Percentiles rank a stretch among this genome's conserved stretches.
These are phyloP conservation scores for Ooceraea biroi DNA, from an alignment of 1,140 invertebrate species.

Conservation along the genomic window DNA sequence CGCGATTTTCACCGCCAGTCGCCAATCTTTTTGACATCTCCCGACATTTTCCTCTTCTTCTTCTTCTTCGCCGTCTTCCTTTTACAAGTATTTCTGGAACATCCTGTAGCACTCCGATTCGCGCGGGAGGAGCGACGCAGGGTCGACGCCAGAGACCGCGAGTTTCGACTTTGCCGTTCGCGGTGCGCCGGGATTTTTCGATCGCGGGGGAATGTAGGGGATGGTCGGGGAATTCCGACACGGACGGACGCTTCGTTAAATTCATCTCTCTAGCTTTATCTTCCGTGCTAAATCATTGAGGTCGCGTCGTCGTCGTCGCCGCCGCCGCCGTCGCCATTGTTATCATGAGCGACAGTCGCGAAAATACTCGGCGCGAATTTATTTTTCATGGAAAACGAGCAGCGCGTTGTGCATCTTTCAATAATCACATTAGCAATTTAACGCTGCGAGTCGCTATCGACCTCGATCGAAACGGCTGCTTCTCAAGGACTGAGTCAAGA, in stretches of 20 bases:
- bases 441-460: not conserved
- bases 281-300: slow-evolving; percentile 42
- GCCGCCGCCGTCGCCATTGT: not conserved
- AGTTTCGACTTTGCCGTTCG: slow-evolving; percentile 32
- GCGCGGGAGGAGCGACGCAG: slow-evolving; percentile 23
- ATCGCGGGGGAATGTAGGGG: not conserved
- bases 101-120: not conserved
- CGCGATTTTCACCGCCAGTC: not conserved
- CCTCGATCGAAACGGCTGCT: not conserved
- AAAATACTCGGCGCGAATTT: slow-evolving; percentile 27
- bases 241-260: slow-evolving; percentile 34
- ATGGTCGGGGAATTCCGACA: not conserved
- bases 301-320: slow-evolving; percentile 23
- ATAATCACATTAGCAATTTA: slow-evolving; percentile 39
- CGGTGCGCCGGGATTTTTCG: slow-evolving; percentile 5
- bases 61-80: not conserved
- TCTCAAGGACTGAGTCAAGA: not conserved
- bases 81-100: slow-evolving; percentile 53
- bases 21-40: not conserved
- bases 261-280: slow-evolving; percentile 32
- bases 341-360: not conserved
- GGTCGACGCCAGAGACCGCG: slow-evolving; percentile 1
- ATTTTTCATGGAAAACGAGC: slow-evolving; percentile 19
- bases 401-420: slow-evolving; percentile 16
- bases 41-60: not conserved